Evolutionary conservation across 2,797 vertebrate genomes (phyloP).

Genomic region (Phalloptychus januarius): DNA sequence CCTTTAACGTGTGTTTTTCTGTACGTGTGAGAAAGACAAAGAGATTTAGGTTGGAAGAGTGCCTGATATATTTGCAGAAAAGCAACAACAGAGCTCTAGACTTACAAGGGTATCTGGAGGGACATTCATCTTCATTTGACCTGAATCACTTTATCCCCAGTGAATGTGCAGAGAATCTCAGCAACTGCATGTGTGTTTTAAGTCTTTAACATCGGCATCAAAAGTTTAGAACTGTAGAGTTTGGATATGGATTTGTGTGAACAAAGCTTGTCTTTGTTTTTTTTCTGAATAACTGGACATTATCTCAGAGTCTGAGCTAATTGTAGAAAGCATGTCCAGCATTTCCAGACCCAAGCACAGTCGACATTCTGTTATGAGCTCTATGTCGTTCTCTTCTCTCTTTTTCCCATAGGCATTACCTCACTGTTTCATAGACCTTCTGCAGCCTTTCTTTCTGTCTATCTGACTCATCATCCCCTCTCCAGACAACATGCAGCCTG

Average conservation of each 20-base stretch:
- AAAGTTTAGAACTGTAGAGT: constrained; percentile 31
- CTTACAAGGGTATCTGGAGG: constrained; percentile 33
- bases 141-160: constrained; percentile 51
- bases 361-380: constrained; percentile 51
- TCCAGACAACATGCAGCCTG: constrained; percentile 14
- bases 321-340: constrained; percentile 58
- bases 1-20: constrained; percentile 8
- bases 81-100: constrained; percentile 50
- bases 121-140: constrained; percentile 72
- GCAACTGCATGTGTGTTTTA: constrained; percentile 23
- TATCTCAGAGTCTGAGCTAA: constrained; percentile 63
- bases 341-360: constrained; percentile 54
- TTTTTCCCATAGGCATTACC: constrained; percentile 41
- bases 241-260: constrained; percentile 41
- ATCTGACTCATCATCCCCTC: constrained; percentile 24
- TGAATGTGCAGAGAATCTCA: constrained; percentile 33
- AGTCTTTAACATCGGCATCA: constrained; percentile 26
- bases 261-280: constrained; percentile 36
- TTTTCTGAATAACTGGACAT: constrained; percentile 49
- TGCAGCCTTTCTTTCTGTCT: constrained; percentile 19
- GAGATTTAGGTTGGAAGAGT: constrained; percentile 26
- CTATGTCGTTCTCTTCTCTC: constrained; percentile 44
- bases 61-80: constrained; percentile 35
- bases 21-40: constrained; percentile 4
- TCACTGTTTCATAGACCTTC: constrained; percentile 7